Evolutionary conservation across 2,888 invertebrate genomes (phyloP), one percentile per base, ranked within the genome.

Genomic region (Cyrtodaria siliqua): DNA sequence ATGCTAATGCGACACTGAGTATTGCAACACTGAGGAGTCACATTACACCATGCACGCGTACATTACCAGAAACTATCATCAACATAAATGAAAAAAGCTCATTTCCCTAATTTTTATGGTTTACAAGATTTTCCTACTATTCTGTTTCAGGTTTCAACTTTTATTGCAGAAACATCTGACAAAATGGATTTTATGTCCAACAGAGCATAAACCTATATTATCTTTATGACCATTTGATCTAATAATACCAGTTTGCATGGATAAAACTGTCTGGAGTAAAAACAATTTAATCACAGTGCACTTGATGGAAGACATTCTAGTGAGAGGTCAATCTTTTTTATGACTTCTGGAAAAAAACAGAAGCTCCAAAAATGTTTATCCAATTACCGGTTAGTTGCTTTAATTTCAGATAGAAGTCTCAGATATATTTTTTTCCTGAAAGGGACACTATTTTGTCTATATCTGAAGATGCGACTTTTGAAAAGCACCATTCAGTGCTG

Each of bases 1-100:
- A 66, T 56, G 66, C 66, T 66, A 66, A 66, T 66, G 29, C 38
- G 49, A 56, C 49, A 33, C 56, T 56, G 24, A 27, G n/a, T 49
- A n/a, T 20, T 4, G 33, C 59, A 12, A 26, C 40, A 59, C 53
- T 38, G 24, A 23, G 6, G 18, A 53, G 47, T 56, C 56, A 18
- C 44, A 59, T 55, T 69, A 52, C 44, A 44, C 18, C 49, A 55
- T 69, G n/a, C n/a, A n/a, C n/a, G n/a, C n/a, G n/a, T n/a, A n/a
- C n/a, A n/a, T n/a, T n/a, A n/a, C n/a, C 47, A 69, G 47, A 53
- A 33, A 49, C 27, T 44, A 53, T 33, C 53, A 33, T 27, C 23
- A 18, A 14, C 52, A 33, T n/a, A 49, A 29, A 33, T 38, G 40
- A 38, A 24, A 63, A 64, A 63, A 44, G 16, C 29, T 42, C 27